Conservation (phyloP, 1,140 invertebrate species). For the Drosophila tropicalis region DNA sequence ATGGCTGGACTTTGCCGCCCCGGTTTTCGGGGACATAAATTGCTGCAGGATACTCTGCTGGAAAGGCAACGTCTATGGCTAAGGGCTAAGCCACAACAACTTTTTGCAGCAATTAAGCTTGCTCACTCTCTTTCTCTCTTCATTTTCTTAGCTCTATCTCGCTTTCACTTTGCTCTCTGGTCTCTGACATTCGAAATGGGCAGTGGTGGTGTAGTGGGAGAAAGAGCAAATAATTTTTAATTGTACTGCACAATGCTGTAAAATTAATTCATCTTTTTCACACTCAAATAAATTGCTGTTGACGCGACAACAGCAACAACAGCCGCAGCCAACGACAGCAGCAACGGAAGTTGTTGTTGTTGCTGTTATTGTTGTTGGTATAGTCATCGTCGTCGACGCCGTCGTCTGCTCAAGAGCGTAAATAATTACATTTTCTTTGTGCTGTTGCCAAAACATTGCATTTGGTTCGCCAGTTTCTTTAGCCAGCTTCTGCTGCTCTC, state of each 20-base stretch:
- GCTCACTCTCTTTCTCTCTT: neutral
- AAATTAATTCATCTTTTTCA: constrained; percentile 82
- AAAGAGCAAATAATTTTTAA: constrained; percentile 78
- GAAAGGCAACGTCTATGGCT: constrained; percentile 34
- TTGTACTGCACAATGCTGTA: constrained; percentile 81
- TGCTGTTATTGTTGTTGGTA: constrained; percentile 44
- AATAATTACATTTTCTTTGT: constrained; percentile 82
- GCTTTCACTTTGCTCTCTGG: constrained; percentile 9
- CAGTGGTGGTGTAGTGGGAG: constrained; percentile 12
- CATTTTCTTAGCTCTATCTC: neutral
- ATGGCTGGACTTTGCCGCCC: constrained; percentile 56
- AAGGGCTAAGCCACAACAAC: constrained; percentile 78
- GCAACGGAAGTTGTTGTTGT: constrained; percentile 49
- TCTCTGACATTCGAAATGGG: constrained; percentile 52
- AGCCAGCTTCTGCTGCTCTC: constrained; percentile 30
- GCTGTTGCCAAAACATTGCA: constrained; percentile 76
- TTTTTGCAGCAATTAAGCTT: constrained; percentile 79
- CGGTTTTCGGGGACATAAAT: constrained; percentile 69
- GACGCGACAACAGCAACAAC: constrained; percentile 68
- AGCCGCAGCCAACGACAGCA: constrained; percentile 1
- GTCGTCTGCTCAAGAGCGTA: constrained; percentile 76
- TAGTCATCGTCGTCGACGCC: constrained; percentile 39
- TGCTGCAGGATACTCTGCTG: constrained; percentile 62
- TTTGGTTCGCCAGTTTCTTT: constrained; percentile 31
- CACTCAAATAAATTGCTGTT: constrained; percentile 81